Evolutionary conservation across 2,888 invertebrate species (phyloP).

Genomic region (Tethea ocularis): DNA sequence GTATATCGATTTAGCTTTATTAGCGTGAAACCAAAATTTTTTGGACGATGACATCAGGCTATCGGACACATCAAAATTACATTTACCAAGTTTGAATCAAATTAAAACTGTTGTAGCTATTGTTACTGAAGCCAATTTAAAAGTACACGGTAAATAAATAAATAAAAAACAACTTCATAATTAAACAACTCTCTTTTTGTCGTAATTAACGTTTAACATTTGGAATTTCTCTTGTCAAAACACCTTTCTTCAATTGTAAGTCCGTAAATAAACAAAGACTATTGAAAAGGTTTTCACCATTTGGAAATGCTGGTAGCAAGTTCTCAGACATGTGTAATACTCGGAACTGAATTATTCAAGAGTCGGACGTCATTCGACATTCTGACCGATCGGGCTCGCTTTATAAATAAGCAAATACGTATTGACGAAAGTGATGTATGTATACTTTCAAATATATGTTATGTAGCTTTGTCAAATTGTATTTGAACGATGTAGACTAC

Average conservation of each 20-base stretch:
- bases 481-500: neutral
- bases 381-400: conserved; percentile 15
- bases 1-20: conserved; percentile 19
- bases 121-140: neutral
- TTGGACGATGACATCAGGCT: neutral
- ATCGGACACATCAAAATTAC: neutral
- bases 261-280: neutral
- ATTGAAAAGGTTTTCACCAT: conserved; percentile 2
- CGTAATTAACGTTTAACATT: neutral
- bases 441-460: conserved; percentile 16
- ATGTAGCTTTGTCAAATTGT: neutral
- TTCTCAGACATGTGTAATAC: conserved; percentile 11
- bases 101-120: neutral
- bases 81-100: neutral
- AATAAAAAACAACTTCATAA: neutral
- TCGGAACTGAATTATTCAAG: conserved; percentile 27
- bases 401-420: conserved; percentile 33
- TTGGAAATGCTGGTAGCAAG: neutral
- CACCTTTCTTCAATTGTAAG: conserved; percentile 3
- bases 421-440: conserved; percentile 23
- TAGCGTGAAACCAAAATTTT: conserved; percentile 20
- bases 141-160: neutral
- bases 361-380: conserved; percentile 24
- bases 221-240: conserved; percentile 13
- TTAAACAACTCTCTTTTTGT: neutral